Conservation (phyloP, 2,888 invertebrate genomes). For the Ochropacha duplaris region DNA sequence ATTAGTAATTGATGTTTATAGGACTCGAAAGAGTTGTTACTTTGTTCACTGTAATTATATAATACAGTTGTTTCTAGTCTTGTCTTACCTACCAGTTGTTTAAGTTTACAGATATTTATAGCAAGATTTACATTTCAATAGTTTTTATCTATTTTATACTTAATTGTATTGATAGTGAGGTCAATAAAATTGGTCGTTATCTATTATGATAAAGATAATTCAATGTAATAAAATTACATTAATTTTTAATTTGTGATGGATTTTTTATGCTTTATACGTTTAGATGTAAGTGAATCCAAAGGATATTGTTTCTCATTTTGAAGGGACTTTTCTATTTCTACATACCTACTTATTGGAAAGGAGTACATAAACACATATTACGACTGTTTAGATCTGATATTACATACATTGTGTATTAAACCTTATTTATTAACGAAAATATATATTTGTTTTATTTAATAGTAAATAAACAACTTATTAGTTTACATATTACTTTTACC, state of each 20-base stretch:
- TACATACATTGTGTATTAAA: too few relatives aligned
- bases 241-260: not conserved
- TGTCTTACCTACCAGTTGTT: not conserved
- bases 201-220: constrained; percentile 7
- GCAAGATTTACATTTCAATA: constrained; percentile 18
- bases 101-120: constrained; percentile 6
- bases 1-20: too few relatives aligned
- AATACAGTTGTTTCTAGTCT: not conserved
- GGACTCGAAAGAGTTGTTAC: too few relatives aligned
- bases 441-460: too few relatives aligned
- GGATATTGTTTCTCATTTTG: not conserved
- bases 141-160: constrained; percentile 34
- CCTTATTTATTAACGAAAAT: too few relatives aligned
- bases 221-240: constrained; percentile 5
- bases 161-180: constrained; percentile 29
- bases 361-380: too few relatives aligned
- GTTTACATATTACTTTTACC: too few relatives aligned
- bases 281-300: not conserved
- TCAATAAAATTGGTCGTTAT: constrained; percentile 28
- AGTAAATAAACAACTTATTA: too few relatives aligned
- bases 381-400: too few relatives aligned
- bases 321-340: not conserved
- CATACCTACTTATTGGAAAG: too few relatives aligned
- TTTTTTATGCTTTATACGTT: not conserved
- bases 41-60: too few relatives aligned